Conservation (phyloP, 2,888 invertebrate genomes). For the Blomia tropicalis region DNA sequence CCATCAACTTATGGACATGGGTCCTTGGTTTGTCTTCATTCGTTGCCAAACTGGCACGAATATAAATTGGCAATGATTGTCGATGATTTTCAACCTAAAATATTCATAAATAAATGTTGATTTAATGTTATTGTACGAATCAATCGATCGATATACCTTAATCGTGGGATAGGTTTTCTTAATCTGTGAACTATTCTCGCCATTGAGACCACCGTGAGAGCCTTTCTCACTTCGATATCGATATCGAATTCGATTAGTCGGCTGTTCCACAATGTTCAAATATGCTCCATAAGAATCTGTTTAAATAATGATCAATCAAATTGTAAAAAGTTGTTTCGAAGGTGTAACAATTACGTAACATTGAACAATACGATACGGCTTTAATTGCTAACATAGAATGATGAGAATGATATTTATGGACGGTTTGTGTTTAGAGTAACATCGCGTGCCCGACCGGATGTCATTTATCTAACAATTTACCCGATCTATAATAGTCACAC, state of each 20-base stretch:
- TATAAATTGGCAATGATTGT: conserved; percentile 21
- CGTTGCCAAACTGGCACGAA: conserved; percentile 27
- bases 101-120: no score
- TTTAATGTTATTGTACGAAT: neutral
- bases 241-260: conserved; percentile 27
- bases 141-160: conserved; percentile 21
- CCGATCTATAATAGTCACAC: no score
- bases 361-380: no score
- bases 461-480: no score
- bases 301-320: neutral
- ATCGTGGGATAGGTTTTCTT: conserved; percentile 28
- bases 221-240: conserved; percentile 30
- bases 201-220: conserved; percentile 28
- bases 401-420: no score
- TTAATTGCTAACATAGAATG: no score
- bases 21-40: conserved; percentile 25
- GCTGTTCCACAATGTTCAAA: conserved; percentile 26
- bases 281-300: conserved; percentile 14
- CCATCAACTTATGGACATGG: conserved; percentile 28
- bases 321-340: no score
- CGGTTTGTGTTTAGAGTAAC: neutral
- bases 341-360: neutral
- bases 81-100: conserved; percentile 25
- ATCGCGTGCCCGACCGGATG: no score
- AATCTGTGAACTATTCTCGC: conserved; percentile 24